Percentiles rank a stretch among this genome's conserved stretches.
Evolutionary conservation across 2,888 invertebrate species (phyloP).

Genomic region (Lycaena phlaeas): DNA sequence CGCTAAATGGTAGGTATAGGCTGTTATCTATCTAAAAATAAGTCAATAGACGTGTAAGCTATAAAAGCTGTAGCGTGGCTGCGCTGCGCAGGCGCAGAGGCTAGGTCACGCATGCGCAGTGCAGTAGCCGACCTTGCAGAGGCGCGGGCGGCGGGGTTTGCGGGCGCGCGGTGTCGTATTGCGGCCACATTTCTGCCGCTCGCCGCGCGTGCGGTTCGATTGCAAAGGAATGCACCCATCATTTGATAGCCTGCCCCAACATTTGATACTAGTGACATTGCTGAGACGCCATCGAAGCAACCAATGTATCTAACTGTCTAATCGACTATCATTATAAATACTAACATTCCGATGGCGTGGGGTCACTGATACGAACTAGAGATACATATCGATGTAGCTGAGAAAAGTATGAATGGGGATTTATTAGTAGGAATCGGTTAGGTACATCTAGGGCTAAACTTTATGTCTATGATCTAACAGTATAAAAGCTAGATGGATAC

Average conservation of each 20-base stretch:
- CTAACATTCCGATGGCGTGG: conserved; percentile 12
- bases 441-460: too few species aligned
- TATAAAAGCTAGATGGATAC: too few species aligned
- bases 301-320: conserved; percentile 37
- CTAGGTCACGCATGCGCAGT: conserved; percentile 58
- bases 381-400: not conserved
- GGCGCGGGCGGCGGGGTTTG: too few species aligned
- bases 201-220: conserved; percentile 60
- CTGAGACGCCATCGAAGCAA: conserved; percentile 42
- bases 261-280: conserved; percentile 54
- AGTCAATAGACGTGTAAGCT: conserved; percentile 4
- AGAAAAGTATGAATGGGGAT: not conserved
- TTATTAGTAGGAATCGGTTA: not conserved
- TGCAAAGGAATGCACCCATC: conserved; percentile 62
- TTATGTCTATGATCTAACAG: too few species aligned
- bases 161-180: conserved; percentile 49
- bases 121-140: conserved; percentile 68
- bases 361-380: not conserved
- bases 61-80: conserved; percentile 11
- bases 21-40: too few species aligned
- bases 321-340: conserved; percentile 15
- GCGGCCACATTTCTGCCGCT: conserved; percentile 59
- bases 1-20: too few species aligned
- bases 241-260: conserved; percentile 52
- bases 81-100: conserved; percentile 16